Evolutionary conservation across 2,113 vertebrate species (phyloP).

Genomic region (Baryphthengus martii): DNA sequence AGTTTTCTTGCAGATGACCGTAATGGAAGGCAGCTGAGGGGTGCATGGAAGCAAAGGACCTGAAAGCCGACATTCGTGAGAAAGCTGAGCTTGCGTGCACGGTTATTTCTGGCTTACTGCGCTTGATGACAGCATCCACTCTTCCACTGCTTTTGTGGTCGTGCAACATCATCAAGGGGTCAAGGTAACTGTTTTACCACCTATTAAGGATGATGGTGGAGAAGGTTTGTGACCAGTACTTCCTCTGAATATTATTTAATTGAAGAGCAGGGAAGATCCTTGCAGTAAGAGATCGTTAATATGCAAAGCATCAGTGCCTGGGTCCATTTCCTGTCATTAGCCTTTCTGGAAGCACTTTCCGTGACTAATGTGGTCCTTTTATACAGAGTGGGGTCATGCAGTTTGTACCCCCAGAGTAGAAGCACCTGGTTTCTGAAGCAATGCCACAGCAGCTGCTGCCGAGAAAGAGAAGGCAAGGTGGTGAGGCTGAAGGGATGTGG

Average conservation of each 20-base stretch:
- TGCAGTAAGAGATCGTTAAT: neutral
- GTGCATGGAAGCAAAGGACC: neutral
- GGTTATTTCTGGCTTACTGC: neutral
- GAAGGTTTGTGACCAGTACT: neutral
- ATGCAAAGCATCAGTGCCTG: neutral
- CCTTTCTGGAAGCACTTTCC: constrained; percentile 2
- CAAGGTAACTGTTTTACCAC: neutral
- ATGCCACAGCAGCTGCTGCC: neutral
- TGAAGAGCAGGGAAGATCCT: neutral
- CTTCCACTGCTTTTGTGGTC: neutral
- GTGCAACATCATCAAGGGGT: neutral
- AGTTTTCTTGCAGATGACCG: neutral
- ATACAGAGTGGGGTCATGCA: neutral
- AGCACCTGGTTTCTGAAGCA: neutral
- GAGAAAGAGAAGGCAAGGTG: neutral
- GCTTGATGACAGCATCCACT: neutral
- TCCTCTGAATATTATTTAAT: constrained; percentile 8
- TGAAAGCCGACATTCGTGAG: neutral
- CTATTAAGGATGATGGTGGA: neutral
- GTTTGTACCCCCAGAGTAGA: neutral
- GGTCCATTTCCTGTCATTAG: constrained; percentile 29
- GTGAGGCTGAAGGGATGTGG: neutral
- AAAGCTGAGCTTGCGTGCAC: fast-evolving
- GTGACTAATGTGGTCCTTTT: neutral
- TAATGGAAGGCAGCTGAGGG: neutral